A percentile compares a stretch with the other conserved stretches of the same genome.
These are phyloP conservation scores for Luscinia luscinia DNA, from an alignment of 2,797 vertebrate species.

Conservation along the genomic window DNA sequence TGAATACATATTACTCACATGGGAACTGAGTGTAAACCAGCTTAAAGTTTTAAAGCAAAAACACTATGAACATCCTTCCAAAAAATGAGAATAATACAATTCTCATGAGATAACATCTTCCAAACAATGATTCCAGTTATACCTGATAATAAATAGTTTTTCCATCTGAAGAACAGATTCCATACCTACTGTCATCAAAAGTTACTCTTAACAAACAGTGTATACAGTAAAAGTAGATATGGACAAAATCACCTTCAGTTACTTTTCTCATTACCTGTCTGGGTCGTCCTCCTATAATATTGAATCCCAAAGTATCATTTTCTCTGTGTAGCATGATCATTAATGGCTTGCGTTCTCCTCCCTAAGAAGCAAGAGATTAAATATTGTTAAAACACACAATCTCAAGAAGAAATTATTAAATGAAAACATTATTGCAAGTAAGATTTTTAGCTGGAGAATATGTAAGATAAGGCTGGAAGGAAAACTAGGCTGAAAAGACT, in stretches of 20 bases:
- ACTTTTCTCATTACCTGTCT: conserved; percentile 71
- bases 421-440: not conserved
- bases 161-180: not conserved
- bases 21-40: not conserved
- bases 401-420: not conserved
- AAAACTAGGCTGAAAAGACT: not conserved
- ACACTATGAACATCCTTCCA: not conserved
- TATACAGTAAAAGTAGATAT: not conserved
- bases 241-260: not conserved
- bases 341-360: conserved; percentile 65
- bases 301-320: conserved; percentile 79
- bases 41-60: not conserved
- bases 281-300: conserved; percentile 76
- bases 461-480: not conserved
- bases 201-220: not conserved
- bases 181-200: not conserved
- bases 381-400: not conserved
- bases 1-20: not conserved
- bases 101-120: not conserved
- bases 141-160: not conserved
- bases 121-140: not conserved
- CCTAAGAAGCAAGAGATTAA: conserved; percentile 62
- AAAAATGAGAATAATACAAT: not conserved
- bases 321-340: conserved; percentile 73
- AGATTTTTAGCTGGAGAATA: not conserved